These are phyloP conservation scores for Cataglyphis albicans DNA, from an alignment of 2,888 invertebrate genomes.

Conservation along the genomic window DNA sequence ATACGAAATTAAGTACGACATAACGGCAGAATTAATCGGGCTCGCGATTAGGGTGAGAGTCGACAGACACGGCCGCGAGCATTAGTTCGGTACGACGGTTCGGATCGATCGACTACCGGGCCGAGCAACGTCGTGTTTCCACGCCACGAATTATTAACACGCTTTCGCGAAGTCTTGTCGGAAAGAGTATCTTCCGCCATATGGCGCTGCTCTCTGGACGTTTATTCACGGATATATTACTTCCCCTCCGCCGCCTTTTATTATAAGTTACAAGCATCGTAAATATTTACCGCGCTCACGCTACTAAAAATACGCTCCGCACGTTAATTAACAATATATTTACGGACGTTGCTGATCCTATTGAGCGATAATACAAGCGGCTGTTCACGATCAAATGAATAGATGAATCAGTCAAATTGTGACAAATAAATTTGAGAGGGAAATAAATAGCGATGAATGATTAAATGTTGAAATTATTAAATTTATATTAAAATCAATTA, in stretches of 20 bases:
- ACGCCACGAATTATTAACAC: slow-evolving; percentile 57
- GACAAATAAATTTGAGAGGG: not conserved
- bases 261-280: slow-evolving; percentile 44
- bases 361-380: slow-evolving; percentile 2
- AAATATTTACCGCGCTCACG: slow-evolving; percentile 31
- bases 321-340: slow-evolving; percentile 41
- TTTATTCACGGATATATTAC: slow-evolving; percentile 53
- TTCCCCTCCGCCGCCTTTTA: slow-evolving; percentile 30
- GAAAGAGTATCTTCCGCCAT: slow-evolving; percentile 53
- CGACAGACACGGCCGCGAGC: slow-evolving; percentile 50
- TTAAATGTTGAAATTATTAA: not conserved
- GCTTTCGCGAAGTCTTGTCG: slow-evolving; percentile 53
- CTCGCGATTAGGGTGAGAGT: slow-evolving; percentile 47
- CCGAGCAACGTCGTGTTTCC: slow-evolving; percentile 45
- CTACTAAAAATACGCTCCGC: slow-evolving; percentile 29
- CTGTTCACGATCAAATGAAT: not conserved
- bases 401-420: not conserved
- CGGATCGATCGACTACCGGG: slow-evolving; percentile 50
- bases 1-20: slow-evolving; percentile 51
- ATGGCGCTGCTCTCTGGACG: slow-evolving; percentile 39
- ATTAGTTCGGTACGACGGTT: slow-evolving; percentile 48
- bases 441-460: not conserved
- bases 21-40: slow-evolving; percentile 54
- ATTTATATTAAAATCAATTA: not conserved
- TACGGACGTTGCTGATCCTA: slow-evolving; percentile 25